Conservation (phyloP, 2,113 vertebrate species). For the Lepidothrix coronata region DNA sequence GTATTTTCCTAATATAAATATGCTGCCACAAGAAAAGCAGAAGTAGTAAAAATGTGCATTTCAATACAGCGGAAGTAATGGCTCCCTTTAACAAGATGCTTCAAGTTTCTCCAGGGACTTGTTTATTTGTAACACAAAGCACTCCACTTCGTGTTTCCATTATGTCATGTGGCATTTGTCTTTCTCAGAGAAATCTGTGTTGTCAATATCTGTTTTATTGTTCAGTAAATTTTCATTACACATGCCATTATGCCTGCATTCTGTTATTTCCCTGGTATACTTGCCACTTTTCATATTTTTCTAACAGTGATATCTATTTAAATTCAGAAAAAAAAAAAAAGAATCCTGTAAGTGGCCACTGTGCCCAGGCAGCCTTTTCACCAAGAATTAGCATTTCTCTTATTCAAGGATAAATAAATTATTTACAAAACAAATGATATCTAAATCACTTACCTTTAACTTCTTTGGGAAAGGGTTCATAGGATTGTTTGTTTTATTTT, state of each 20-base stretch:
- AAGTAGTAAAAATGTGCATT: not conserved
- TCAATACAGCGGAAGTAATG: not conserved
- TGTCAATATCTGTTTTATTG: conserved; percentile 37
- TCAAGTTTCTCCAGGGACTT: conserved; percentile 15
- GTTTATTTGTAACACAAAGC: not conserved
- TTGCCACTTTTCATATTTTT: conserved; percentile 36
- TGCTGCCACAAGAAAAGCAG: not conserved
- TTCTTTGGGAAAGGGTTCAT: not conserved
- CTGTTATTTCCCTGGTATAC: not conserved
- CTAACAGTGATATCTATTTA: not conserved
- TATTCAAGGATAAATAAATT: conserved; percentile 10
- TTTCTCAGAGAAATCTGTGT: not conserved
- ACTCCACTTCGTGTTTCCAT: not conserved
- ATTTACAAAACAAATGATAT: not conserved
- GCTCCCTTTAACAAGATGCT: not conserved
- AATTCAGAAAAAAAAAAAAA: not conserved
- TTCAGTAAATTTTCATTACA: conserved; percentile 18
- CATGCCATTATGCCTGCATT: not conserved
- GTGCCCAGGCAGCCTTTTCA: not conserved
- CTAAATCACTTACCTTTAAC: not conserved
- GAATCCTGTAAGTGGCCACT: not conserved
- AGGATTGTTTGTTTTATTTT: not conserved
- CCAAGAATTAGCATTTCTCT: conserved; percentile 3
- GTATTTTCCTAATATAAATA: not conserved
- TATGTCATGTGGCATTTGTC: not conserved